Evolutionary conservation across 2,888 invertebrate genomes (phyloP), one percentile per base, ranked within the genome.

Genomic region (Trilocha varians): DNA sequence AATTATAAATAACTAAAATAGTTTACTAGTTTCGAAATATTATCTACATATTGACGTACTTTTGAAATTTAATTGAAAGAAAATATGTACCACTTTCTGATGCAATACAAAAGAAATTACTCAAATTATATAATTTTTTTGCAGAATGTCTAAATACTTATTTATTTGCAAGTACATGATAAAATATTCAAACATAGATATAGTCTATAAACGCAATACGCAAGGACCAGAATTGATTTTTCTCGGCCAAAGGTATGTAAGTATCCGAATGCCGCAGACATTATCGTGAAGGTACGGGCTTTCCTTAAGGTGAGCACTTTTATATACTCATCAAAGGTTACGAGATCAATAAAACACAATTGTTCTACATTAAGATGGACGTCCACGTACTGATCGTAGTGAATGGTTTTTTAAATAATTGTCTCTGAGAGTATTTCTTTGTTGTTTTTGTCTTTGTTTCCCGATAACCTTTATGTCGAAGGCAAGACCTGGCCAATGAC

Each of bases 271-370:
- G 70, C 70, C 69, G 59, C 66, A 64, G 67, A 72, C 77, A 76
- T 80, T 75, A 79, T 78, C 75, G 70, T 70, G 65, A 68, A 77
- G 69, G 72, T 63, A 65, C 62, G 64, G 73, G 71, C 80, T 76
- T 77, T 75, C 69, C 65, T 70, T 70, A 72, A 76, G 82, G 78
- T 79, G 77, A 78, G 71, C 73, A 71, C 76, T 82, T 83, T 83
- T 79, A 80, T 82, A 70, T 70, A 65, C 70, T 79, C 70, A 82
- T 83, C 78, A 82, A 82, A 76, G 64, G 74, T 83, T 80, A 82
- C 70, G 83, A 77, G 75, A 66, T 68, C 70, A 79, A 83, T 84
- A 82, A 83, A 84, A 79, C 84, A 83, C 78, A 76, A 84, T 83
- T 82, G 84, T 80, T 80, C 79, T 76, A 78, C 80, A 80, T 83